phyloP scores from a whole-genome alignment of 2,113 vertebrate species.

The Merops nubicus region DNA sequence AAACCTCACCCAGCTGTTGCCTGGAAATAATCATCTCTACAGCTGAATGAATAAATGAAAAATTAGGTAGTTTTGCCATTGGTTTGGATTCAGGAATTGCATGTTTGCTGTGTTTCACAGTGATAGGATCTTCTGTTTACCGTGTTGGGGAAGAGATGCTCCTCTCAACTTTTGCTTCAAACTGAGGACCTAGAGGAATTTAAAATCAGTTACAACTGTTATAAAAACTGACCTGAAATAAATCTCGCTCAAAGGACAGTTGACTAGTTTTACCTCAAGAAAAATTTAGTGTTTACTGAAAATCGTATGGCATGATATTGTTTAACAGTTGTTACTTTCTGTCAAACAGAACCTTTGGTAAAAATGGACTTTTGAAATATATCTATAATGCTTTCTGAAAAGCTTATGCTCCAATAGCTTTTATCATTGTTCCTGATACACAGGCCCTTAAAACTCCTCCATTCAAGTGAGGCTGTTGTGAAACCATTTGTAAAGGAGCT shows the following conservation, averaged over 20 bases:
- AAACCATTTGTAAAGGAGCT: not conserved
- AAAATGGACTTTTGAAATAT: not conserved
- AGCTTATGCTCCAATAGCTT: not conserved
- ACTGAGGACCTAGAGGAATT: not conserved
- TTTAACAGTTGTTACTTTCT: not conserved
- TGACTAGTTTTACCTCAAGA: not conserved
- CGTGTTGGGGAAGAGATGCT: not conserved
- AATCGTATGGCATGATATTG: not conserved
- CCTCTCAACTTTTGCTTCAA: not conserved
- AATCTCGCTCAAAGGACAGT: not conserved
- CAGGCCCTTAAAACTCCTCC: not conserved
- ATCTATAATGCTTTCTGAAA: not conserved
- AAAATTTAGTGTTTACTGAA: not conserved
- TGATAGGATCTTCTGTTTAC: not conserved
- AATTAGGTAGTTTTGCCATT: not conserved
- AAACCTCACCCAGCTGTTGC: not conserved
- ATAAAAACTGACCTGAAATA: not conserved
- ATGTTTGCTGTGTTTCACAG: not conserved
- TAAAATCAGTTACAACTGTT: not conserved
- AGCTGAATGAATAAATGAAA: rapidly evolving
- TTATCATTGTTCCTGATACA: not conserved
- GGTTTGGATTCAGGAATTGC: not conserved
- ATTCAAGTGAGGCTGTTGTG: not conserved
- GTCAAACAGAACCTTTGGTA: not conserved
- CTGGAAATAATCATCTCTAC: not conserved